Percentiles rank a stretch among this genome's conserved stretches.
Conservation (phyloP, 2,113 vertebrate species). For the Terrapene triunguis region DNA sequence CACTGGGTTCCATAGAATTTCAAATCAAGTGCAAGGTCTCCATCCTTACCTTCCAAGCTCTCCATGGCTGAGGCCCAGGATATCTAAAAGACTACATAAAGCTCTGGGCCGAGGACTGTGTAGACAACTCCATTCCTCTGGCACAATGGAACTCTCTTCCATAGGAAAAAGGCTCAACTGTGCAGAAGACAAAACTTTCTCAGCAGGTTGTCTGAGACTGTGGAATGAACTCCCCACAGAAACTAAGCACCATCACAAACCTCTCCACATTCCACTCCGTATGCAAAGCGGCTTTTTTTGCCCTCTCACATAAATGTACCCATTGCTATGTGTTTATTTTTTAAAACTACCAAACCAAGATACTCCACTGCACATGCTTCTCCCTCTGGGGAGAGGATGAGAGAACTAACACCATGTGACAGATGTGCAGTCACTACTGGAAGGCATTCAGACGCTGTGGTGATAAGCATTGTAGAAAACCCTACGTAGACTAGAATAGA, state of each 20-base stretch:
- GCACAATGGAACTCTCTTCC: background rate
- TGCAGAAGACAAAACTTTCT: too few relatives aligned
- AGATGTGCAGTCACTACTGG: background rate
- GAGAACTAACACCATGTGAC: background rate
- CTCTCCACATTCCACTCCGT: background rate
- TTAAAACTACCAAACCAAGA: background rate
- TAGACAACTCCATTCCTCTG: background rate
- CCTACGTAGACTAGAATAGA: background rate
- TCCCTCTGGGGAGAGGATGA: background rate
- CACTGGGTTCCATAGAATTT: background rate
- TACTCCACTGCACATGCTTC: background rate
- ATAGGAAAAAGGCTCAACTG: background rate
- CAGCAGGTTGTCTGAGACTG: background rate
- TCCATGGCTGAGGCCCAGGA: background rate
- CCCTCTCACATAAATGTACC: background rate
- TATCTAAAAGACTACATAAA: background rate
- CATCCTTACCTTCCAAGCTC: background rate
- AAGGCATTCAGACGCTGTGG: background rate
- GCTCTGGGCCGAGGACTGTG: background rate
- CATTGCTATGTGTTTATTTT: background rate
- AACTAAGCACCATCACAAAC: background rate
- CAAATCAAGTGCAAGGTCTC: background rate
- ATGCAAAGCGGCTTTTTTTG: background rate
- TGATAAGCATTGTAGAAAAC: background rate
- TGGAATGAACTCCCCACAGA: background rate